These are phyloP conservation scores for Trachelus iudaicus DNA, from an alignment of 2,888 invertebrate species.

Conservation along the genomic window DNA sequence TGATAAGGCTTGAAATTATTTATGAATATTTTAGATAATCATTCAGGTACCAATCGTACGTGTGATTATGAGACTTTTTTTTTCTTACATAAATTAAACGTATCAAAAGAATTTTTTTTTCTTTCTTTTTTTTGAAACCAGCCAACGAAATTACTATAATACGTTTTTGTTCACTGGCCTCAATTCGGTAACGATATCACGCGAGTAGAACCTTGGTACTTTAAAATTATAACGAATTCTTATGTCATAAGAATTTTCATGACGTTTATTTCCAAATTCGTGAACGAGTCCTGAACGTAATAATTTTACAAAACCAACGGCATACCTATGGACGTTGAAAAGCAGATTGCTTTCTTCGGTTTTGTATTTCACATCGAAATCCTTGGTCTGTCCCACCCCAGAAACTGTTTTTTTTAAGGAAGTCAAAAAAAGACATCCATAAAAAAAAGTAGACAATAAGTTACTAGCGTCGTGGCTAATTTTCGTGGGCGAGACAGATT, in stretches of 20 bases:
- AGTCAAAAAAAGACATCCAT: neutral
- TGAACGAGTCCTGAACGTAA: neutral
- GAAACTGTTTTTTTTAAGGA: neutral
- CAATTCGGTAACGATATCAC: no score
- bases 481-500: neutral
- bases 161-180: neutral
- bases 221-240: neutral
- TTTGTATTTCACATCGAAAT: neutral
- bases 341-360: neutral
- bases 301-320: neutral
- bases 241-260: neutral
- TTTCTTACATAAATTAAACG: neutral
- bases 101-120: neutral
- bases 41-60: neutral
- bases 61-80: neutral
- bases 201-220: neutral
- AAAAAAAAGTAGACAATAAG: neutral
- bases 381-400: neutral
- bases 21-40: no score
- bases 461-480: neutral
- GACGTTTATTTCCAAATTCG: neutral
- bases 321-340: neutral
- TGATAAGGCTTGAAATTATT: no score
- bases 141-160: neutral
- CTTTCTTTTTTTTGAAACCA: neutral